A percentile compares a stretch with the other conserved stretches of the same genome.
phyloP scores from a whole-genome alignment of 2,888 invertebrate genomes.

The Iphiclides podalirius region DNA sequence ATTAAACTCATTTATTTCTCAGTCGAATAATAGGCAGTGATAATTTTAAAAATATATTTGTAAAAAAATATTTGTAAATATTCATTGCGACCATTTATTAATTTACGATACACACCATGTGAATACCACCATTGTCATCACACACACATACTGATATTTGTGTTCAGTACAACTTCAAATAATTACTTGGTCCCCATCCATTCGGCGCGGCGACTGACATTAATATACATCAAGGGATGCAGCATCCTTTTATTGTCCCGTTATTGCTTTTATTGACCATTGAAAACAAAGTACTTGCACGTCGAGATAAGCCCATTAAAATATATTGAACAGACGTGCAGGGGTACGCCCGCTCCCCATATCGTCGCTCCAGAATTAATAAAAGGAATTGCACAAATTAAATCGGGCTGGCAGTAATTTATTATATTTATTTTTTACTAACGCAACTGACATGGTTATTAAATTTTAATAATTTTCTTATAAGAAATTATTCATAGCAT shows the following conservation, averaged over 20 bases:
- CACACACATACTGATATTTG: no score
- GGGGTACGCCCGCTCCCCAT: neutral
- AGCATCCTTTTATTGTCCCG: neutral
- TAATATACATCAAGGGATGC: neutral
- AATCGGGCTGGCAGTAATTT: neutral
- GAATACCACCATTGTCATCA: no score
- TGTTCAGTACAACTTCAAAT: no score
- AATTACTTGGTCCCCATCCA: neutral
- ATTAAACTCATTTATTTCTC: no score
- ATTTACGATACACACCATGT: no score
- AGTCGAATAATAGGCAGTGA: no score
- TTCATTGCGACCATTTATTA: no score
- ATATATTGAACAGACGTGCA: neutral
- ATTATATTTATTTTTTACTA: neutral
- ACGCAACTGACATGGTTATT: no score
- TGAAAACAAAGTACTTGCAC: neutral
- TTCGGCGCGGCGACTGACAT: slow-evolving; percentile 21
- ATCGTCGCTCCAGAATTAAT: neutral
- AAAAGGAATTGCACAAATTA: neutral
- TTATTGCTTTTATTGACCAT: neutral
- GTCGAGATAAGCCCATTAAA: neutral
- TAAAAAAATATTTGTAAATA: no score
- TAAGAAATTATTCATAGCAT: no score
- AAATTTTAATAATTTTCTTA: no score
- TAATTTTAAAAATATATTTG: no score